Base-by-base conservation (phyloP, 2,113 vertebrate species). In the Grammomys surdaster region DNA sequence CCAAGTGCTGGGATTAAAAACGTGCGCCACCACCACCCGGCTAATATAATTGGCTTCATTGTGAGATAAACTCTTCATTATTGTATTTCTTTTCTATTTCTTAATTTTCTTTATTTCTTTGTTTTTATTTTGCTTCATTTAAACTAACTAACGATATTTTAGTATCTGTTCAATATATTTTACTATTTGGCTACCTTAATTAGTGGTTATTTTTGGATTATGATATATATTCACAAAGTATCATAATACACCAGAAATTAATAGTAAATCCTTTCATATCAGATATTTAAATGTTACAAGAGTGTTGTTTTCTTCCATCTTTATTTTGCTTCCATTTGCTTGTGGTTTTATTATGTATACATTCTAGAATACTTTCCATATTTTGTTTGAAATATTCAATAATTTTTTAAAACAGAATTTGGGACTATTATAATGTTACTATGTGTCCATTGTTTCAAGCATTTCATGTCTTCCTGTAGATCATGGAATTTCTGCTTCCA, bases 351-450 rank as follows among this genome's bases (percentile, higher is more conserved):
- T 65, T 8, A 81, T 60, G 46, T 76, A 26, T 54, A 93, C 75
- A 90, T 40, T 11, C 19, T 36, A 89, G 31, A 95, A 85, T 81
- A 77, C 1, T 73, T 81, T 56, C 36, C 3, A 90, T 48, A 80
- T 88, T 95, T 95, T 73, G 26, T 43, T 90, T 93, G 33, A 93
- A 95, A 87, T 90, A 88, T 33, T 77, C 19, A 95, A 78, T 84
- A 3, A 75, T 78, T 13, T 78, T 90, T 93, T 43, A 69, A 26
- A 88, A 93, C 73, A 87, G 36, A 24, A 3, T 20, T 26, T 17
- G 28, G 11, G 0, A 4, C 7, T 81, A 40, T 31, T 85, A 19
- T 67, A 56, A 43, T 69, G 92, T 90, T 92, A 67, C 5, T 1
- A 10, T 78, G 46, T 9, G 54, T 60, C 90, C 19, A 63, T 20